Percentiles rank a stretch among this genome's conserved stretches.
phyloP scores from a whole-genome alignment of 2,797 vertebrate genomes.

The Acanthiza pusilla region DNA sequence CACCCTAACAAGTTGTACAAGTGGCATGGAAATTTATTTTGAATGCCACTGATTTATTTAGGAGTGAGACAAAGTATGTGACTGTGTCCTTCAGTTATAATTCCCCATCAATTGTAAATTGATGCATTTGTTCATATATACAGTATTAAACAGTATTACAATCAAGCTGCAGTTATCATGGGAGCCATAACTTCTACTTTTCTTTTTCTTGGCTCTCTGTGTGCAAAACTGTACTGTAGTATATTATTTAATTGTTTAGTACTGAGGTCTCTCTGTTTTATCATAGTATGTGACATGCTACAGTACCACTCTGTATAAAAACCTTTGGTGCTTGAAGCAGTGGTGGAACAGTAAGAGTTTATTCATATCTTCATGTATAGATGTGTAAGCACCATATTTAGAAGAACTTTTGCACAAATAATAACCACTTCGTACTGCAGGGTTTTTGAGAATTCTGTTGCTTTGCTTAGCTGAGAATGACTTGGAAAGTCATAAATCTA shows the following conservation, averaged over 20 bases:
- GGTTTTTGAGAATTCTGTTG: not conserved
- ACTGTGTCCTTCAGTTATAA: constrained; percentile 7
- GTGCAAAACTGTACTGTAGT: not conserved
- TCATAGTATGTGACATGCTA: not conserved
- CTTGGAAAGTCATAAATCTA: not conserved
- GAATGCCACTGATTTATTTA: constrained; percentile 1
- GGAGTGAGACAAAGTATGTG: not conserved
- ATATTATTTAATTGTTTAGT: constrained; percentile 31
- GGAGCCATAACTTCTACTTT: constrained; percentile 32
- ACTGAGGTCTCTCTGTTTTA: constrained; percentile 48
- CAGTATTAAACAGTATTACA: not conserved
- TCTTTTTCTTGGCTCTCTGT: constrained; percentile 20
- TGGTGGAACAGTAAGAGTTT: constrained; percentile 19
- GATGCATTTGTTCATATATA: constrained; percentile 9
- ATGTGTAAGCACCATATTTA: not conserved
- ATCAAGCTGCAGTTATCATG: constrained; percentile 34
- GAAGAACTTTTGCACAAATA: not conserved
- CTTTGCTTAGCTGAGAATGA: not conserved
- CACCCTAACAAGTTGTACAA: not conserved
- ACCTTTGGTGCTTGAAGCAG: constrained; percentile 23
- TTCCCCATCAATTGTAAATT: constrained; percentile 40
- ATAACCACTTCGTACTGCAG: not conserved
- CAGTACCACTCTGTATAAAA: constrained; percentile 49
- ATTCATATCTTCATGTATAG: not conserved
- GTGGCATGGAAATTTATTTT: not conserved